Evolutionary conservation across 2,888 invertebrate genomes (phyloP).

Genomic region (Lamellibrachia satsuma): DNA sequence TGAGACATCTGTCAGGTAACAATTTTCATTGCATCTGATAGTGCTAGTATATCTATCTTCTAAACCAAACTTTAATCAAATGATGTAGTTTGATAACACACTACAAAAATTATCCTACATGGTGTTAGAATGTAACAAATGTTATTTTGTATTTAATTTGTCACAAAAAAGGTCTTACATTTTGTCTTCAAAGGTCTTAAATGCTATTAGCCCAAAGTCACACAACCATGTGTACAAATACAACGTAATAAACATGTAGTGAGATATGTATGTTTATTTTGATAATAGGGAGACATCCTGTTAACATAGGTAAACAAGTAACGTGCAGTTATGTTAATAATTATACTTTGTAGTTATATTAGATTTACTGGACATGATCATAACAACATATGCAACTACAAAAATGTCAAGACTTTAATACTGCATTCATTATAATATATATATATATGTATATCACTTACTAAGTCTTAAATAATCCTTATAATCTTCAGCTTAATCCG

Average conservation of each 20-base stretch:
- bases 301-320: background rate
- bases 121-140: no score
- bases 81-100: no score
- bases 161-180: no score
- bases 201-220: background rate
- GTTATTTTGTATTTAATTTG: no score
- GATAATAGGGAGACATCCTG: background rate
- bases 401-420: background rate
- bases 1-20: no score
- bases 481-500: background rate
- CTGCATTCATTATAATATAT: background rate
- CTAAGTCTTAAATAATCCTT: background rate
- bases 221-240: background rate
- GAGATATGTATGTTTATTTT: background rate
- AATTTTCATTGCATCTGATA: no score
- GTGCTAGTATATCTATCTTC: no score
- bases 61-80: no score
- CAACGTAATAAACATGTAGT: background rate
- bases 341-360: background rate
- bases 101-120: no score
- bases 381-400: background rate
- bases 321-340: background rate
- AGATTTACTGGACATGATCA: background rate
- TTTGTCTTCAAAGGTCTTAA: background rate
- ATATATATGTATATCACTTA: background rate